Conservation (phyloP, 2,113 vertebrate species). For the Ibidorhyncha struthersii region DNA sequence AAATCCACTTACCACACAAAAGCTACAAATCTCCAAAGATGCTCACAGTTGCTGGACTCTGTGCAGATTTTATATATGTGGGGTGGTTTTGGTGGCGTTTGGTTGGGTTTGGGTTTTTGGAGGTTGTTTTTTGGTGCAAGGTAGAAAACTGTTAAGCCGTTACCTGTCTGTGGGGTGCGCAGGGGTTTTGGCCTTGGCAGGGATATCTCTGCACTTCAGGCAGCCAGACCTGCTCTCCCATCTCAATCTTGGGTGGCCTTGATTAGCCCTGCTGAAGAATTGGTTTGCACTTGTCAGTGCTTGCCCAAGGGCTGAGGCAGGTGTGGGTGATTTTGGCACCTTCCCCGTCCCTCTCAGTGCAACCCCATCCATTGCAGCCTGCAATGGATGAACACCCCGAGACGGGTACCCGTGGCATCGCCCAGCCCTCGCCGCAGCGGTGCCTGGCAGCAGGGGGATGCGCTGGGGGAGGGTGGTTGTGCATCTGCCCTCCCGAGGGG, state of each 20-base stretch:
- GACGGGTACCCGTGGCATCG: rapidly evolving
- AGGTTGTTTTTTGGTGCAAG: background rate
- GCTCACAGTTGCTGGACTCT: background rate
- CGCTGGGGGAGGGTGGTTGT: background rate
- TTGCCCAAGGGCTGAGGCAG: background rate
- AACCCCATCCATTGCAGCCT: background rate
- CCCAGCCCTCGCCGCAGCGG: rapidly evolving
- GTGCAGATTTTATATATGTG: background rate
- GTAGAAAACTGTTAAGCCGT: background rate
- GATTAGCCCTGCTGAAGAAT: background rate
- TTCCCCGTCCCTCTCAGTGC: background rate
- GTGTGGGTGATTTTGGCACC: background rate
- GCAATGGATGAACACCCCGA: no score
- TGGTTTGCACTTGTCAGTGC: background rate
- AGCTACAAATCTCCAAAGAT: background rate
- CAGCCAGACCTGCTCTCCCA: background rate
- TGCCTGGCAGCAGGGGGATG: background rate
- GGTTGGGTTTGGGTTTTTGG: no score
- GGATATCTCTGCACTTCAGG: background rate
- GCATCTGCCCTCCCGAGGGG: rapidly evolving
- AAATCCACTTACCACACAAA: background rate
- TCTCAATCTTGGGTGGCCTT: background rate
- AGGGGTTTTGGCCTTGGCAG: background rate
- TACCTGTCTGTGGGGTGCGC: background rate
- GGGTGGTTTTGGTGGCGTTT: rapidly evolving